Evolutionary conservation across 2,888 invertebrate species (phyloP).

Genomic region (Phaedon cochleariae): DNA sequence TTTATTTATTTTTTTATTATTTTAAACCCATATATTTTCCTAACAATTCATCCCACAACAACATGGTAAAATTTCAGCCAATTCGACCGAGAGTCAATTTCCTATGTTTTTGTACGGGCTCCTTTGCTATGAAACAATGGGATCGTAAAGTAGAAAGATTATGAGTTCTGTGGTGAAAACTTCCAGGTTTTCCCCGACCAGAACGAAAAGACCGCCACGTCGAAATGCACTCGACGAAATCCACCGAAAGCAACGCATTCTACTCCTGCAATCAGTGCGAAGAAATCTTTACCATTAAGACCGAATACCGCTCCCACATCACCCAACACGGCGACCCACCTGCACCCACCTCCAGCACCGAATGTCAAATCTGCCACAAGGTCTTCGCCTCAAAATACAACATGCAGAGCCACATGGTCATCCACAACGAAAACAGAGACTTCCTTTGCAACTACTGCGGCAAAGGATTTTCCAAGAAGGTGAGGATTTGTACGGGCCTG

Average conservation of each 20-base stretch:
- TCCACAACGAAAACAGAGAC: conserved; percentile 43
- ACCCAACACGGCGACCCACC: conserved; percentile 19
- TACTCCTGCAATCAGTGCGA: conserved; percentile 26
- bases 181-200: conserved; percentile 28
- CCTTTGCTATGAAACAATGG: too few species aligned
- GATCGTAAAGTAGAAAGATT: too few species aligned
- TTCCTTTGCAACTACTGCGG: conserved; percentile 47
- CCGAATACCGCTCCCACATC: conserved; percentile 25
- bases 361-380: conserved; percentile 33
- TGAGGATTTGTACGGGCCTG: too few species aligned
- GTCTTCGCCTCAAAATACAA: conserved; percentile 37
- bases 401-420: conserved; percentile 41
- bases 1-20: too few species aligned
- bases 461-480: conserved; percentile 38
- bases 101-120: too few species aligned
- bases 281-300: conserved; percentile 17
- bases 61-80: too few species aligned
- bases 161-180: too few species aligned
- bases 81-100: too few species aligned
- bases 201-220: conserved; percentile 27
- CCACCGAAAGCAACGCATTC: conserved; percentile 13
- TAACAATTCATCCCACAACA: too few species aligned
- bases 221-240: conserved; percentile 21
- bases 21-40: too few species aligned
- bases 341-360: not conserved